Evolutionary conservation across 2,888 invertebrate species (phyloP).

Genomic region (Campoplex nolae): DNA sequence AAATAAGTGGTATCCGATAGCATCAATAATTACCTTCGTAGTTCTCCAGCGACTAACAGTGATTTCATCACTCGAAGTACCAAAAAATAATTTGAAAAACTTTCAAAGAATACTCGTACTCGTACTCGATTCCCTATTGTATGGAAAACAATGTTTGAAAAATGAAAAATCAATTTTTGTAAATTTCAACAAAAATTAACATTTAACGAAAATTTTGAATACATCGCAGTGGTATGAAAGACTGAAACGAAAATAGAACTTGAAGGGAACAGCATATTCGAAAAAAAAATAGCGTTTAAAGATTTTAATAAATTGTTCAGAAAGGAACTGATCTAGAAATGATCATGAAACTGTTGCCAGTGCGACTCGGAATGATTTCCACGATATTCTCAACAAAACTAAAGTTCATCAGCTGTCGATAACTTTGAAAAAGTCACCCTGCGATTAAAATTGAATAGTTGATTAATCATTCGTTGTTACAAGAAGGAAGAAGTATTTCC

Average conservation of each 20-base stretch:
- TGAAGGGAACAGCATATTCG: not conserved
- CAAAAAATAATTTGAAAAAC: not conserved
- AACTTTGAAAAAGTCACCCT: not conserved
- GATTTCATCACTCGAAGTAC: not conserved
- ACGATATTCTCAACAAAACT: not conserved
- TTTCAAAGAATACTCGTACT: not conserved
- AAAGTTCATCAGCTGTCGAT: not conserved
- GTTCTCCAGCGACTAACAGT: not conserved
- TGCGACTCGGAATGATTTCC: not conserved
- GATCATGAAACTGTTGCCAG: not conserved
- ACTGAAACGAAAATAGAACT: not conserved
- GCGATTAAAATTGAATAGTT: no score
- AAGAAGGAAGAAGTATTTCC: not conserved
- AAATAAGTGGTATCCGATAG: not conserved
- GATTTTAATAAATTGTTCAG: not conserved
- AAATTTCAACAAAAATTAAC: not conserved
- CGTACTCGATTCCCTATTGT: no score
- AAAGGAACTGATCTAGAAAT: not conserved
- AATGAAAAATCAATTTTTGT: not conserved
- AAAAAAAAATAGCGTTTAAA: not conserved
- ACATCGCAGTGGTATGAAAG: no score
- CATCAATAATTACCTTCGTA: not conserved
- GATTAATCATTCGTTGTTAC: not conserved
- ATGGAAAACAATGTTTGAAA: no score
- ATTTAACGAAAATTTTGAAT: not conserved